Base-by-base conservation (phyloP, 2,797 vertebrate genomes). In the Xenops minutus region DNA sequence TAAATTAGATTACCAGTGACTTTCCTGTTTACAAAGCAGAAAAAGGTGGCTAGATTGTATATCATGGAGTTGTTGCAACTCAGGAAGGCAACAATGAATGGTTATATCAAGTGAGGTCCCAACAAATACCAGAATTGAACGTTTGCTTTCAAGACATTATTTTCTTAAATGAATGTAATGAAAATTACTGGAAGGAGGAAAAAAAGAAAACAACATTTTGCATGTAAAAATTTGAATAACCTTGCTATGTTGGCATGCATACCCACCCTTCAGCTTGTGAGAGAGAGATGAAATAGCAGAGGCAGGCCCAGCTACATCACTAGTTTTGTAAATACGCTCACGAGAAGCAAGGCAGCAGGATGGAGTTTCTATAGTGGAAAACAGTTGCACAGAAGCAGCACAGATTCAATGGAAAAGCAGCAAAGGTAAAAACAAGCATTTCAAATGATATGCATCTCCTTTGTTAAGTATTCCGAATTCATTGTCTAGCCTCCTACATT, bases 211-310 rank as follows among this genome's bases (percentile, higher is more conserved):
- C 30, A 29, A 43, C 37, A 83, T 71, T 72, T 56, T 66, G 41
- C 79, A 89, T 52, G 85, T 8, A 88, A 92, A 95, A 92, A 85
- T 62, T 51, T 63, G 88, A 92, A 94, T 56, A 98, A 96, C 98
- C 98, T 98, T 88, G 96, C 97, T 94, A n/a, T 64, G 97, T 97
- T 97, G 95, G 96, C 98, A 98, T 98, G 98, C 98, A 98, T 99
- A 99, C 99, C 99, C 99, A 99, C 99, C 99, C 99, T 99, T 99
- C 98, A 98, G 98, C 98, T 98, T 99, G 98, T 98, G 98, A 98
- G 98, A 98, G 97, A 99, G 98, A 99, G 99, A 99, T 98, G 99
- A 99, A 96, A 99, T 97, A 98, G 99, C 98, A 98, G 99, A 98
- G 97, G 98, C 98, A 98, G 99, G 98, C 98, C 98, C 98, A 98